Evolutionary conservation across 2,797 vertebrate genomes (phyloP).

Genomic region (Dermochelys coriacea): DNA sequence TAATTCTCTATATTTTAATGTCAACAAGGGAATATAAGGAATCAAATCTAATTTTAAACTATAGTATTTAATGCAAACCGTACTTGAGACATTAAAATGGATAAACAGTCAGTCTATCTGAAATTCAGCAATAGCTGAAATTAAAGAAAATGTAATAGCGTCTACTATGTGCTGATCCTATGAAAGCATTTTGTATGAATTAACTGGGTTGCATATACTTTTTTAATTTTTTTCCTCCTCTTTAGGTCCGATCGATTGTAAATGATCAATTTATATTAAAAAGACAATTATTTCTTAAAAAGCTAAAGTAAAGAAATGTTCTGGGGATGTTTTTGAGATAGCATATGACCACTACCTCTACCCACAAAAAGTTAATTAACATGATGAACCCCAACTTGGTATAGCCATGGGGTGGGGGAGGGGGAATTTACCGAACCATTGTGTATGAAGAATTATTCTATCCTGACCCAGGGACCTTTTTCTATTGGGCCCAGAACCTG

Average conservation of each 20-base stretch:
- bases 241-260: neutral
- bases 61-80: neutral
- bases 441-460: neutral
- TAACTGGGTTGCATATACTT: neutral
- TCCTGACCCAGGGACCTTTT: neutral
- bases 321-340: constrained; percentile 34
- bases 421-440: neutral
- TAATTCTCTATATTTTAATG: constrained; percentile 38
- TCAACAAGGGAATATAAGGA: constrained; percentile 55
- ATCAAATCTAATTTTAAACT: neutral
- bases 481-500: neutral
- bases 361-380: neutral
- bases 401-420: neutral
- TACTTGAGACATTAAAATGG: constrained; percentile 41
- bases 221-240: constrained; percentile 2
- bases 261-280: constrained; percentile 37
- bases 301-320: constrained; percentile 51
- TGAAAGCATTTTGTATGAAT: neutral
- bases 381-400: neutral
- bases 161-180: constrained; percentile 20
- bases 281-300: constrained; percentile 41
- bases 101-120: neutral
- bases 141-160: constrained; percentile 20
- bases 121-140: constrained; percentile 38
- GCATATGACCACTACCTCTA: neutral